phyloP scores from a whole-genome alignment of 2,888 invertebrate genomes.

The Elegia similella region DNA sequence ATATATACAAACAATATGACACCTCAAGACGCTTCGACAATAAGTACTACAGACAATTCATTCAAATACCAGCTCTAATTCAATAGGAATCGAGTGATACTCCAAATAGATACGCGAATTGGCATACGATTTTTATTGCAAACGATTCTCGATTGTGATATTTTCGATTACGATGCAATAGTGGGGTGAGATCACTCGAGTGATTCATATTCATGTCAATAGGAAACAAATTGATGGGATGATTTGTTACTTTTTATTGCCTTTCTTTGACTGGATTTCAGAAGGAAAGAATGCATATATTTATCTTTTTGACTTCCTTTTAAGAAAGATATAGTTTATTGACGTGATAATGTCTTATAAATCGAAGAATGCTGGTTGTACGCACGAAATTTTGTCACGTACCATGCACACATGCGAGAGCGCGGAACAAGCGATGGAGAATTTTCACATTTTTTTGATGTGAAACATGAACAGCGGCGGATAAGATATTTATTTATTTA shows the following conservation, averaged over 20 bases:
- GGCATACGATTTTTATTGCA: conserved; percentile 13
- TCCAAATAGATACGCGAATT: conserved; percentile 1
- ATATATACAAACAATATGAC: background rate
- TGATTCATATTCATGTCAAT: conserved; percentile 13
- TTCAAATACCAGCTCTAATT: background rate
- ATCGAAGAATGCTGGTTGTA: too few species aligned
- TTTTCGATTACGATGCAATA: conserved; percentile 3
- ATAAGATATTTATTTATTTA: too few species aligned
- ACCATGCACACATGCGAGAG: too few species aligned
- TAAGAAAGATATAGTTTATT: too few species aligned
- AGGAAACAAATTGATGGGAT: background rate
- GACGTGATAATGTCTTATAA: too few species aligned
- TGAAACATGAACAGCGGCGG: too few species aligned
- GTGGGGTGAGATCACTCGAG: conserved; percentile 10
- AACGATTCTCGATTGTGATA: conserved; percentile 11
- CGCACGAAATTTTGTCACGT: too few species aligned
- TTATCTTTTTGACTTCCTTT: too few species aligned
- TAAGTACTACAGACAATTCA: background rate
- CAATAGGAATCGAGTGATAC: background rate
- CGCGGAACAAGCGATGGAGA: too few species aligned
- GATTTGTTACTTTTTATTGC: conserved; percentile 3
- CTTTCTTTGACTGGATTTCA: background rate
- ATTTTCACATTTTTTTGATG: too few species aligned
- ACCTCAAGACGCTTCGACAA: background rate
- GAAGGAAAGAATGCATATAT: background rate